Percentiles rank a stretch among this genome's conserved stretches.
Evolutionary conservation across 2,888 invertebrate genomes (phyloP).

Genomic region (Lasioglossum oenotherae): DNA sequence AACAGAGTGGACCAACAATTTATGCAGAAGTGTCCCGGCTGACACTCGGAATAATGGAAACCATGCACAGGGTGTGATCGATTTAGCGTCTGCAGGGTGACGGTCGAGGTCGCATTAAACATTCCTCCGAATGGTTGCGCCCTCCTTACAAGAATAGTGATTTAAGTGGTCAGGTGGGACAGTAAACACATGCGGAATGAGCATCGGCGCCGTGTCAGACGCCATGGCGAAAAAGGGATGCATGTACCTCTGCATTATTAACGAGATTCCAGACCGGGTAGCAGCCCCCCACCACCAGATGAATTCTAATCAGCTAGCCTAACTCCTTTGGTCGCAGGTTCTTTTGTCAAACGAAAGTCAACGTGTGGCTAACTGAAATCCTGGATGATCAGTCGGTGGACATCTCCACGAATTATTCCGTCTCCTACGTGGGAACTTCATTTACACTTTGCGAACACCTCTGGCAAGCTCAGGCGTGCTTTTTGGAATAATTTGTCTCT

Average conservation of each 20-base stretch:
- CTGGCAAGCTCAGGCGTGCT: neutral
- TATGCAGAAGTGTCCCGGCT: neutral
- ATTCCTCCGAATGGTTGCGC: neutral
- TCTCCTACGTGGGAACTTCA: neutral
- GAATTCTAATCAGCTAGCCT: neutral
- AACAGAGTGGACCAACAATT: neutral
- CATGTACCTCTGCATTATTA: neutral
- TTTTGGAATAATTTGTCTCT: neutral
- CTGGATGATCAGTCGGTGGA: neutral
- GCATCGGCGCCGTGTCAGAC: neutral
- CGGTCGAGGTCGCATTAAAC: neutral
- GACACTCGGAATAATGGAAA: neutral
- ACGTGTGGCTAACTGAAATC: neutral
- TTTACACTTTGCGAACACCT: neutral
- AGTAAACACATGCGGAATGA: conserved; percentile 1
- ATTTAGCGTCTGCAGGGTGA: neutral
- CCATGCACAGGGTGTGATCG: neutral
- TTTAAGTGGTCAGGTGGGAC: conserved; percentile 4
- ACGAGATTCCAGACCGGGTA: neutral
- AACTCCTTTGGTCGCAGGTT: conserved; percentile 3
- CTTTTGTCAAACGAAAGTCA: neutral
- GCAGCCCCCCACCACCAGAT: neutral
- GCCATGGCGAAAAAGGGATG: neutral
- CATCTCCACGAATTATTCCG: neutral
- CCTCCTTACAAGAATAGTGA: neutral